Evolutionary conservation across 2,113 vertebrate genomes (phyloP), one percentile per base, ranked within the genome.

Genomic region (Sialia sialis): DNA sequence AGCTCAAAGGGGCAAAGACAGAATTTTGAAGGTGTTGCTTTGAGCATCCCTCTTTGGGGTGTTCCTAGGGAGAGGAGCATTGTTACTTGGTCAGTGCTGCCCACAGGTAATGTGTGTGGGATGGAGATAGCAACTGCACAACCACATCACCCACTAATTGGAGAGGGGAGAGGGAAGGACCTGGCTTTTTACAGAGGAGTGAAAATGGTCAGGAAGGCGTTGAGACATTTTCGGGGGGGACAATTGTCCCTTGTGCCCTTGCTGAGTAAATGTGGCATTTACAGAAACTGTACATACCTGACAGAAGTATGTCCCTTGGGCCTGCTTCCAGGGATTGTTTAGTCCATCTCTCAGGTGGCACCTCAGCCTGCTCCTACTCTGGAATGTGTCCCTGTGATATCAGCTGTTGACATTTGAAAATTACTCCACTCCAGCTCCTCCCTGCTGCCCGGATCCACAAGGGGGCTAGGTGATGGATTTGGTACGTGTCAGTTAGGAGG

Each of bases 401-500:
- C 43, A 10, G 49, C 48, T 59, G 38, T 13, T 83, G 73, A 58
- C 34, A 12, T 48, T 30, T 1, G 1, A 38, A 72, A 89, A 63
- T 38, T 3, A 30, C 8, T 44, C 16, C 11, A 0, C 63, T 48
- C 9, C 59, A 34, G 68, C 68, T 64, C 49, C 59, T 58, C 60
- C 64, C 36, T 30, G 0, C 60, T n/a, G 39, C 30, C 43, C 14
- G 39, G n/a, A 11, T 32, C 44, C 1, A 13, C 0, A 5, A 19
- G 26, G 41, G 34, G 56, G 22, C 64, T 44, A 4, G 2, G 1
- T 7, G 38, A 4, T 21, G 5, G 17, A 26, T 43, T 48, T 1
- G 0, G 13, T 21, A 4, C 5, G 0, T 1, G 16, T 36, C 22
- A 12, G 16, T 36, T 21, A 14, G 2, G n/a, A 70, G 81, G 63